Evolutionary conservation across 2,888 invertebrate genomes (phyloP).

Genomic region (Drosophila helvetica): DNA sequence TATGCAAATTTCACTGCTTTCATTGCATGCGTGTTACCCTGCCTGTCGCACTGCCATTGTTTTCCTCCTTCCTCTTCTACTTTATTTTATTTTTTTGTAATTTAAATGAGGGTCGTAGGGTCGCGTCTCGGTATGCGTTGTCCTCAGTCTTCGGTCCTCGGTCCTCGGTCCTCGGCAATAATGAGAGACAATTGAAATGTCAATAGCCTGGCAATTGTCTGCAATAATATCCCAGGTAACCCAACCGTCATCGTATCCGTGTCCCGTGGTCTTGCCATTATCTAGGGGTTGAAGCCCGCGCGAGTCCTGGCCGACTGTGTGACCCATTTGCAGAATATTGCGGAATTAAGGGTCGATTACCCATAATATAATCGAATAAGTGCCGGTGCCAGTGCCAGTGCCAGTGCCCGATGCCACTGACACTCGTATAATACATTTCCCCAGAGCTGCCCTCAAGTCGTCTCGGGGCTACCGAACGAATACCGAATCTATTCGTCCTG

Average conservation of each 20-base stretch:
- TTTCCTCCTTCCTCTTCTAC: background rate
- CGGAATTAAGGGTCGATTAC: background rate
- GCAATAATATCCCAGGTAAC: constrained; percentile 43
- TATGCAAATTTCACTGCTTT: constrained; percentile 71
- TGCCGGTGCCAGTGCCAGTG: background rate
- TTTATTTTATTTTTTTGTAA: constrained; percentile 19
- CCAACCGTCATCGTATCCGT: constrained; percentile 3
- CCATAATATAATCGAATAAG: background rate
- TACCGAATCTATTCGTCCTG: background rate
- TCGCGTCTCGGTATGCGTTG: constrained; percentile 12
- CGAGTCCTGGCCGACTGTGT: too few relatives aligned
- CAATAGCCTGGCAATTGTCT: constrained; percentile 75
- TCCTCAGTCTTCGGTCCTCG: constrained; percentile 23
- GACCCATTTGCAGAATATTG: background rate
- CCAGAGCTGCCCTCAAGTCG: too few relatives aligned
- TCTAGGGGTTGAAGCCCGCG: constrained; percentile 6
- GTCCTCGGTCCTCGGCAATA: constrained; percentile 48
- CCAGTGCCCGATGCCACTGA: background rate
- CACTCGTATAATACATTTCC: background rate
- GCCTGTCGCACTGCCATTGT: background rate
- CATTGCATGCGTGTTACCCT: constrained; percentile 70
- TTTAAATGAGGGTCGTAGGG: constrained; percentile 38
- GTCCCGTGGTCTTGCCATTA: constrained; percentile 9
- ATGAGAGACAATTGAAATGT: constrained; percentile 76
- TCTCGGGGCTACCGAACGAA: too few relatives aligned